Conservation (phyloP, 2,888 invertebrate species). For the Plagodis dolabraria region DNA sequence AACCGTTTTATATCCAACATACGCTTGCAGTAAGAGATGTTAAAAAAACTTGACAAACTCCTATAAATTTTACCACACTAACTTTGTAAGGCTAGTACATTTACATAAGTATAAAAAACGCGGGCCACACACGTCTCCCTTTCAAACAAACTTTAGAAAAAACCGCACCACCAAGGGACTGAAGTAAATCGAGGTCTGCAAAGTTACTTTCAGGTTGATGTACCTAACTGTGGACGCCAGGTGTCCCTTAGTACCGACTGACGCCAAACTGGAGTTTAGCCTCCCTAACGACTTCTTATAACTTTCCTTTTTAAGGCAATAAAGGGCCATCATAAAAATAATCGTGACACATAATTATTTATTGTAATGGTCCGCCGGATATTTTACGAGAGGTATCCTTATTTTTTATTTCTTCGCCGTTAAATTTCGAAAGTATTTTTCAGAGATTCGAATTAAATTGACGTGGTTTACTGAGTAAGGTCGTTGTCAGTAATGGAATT, state of each 20-base stretch:
- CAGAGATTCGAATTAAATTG: no score
- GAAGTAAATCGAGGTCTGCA: slow-evolving; percentile 25
- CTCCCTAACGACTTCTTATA: slow-evolving; percentile 31
- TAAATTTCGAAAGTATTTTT: slow-evolving; percentile 22
- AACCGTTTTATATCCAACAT: neutral
- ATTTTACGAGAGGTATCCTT: slow-evolving; percentile 37
- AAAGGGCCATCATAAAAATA: slow-evolving; percentile 37
- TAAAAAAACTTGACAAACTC: slow-evolving; percentile 5
- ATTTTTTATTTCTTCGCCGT: slow-evolving; percentile 35
- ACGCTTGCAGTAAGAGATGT: neutral
- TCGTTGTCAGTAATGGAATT: no score
- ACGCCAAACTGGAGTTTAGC: slow-evolving; percentile 19
- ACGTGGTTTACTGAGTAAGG: no score
- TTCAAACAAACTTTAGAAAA: slow-evolving; percentile 21
- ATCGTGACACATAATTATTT: slow-evolving; percentile 43
- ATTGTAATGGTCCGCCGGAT: slow-evolving; percentile 35
- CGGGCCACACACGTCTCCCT: slow-evolving; percentile 18
- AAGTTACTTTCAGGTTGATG: slow-evolving; percentile 23
- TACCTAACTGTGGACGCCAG: slow-evolving; percentile 31
- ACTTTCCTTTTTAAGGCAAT: slow-evolving; percentile 37
- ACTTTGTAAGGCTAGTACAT: slow-evolving; percentile 10
- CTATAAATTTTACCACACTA: slow-evolving; percentile 4
- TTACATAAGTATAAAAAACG: slow-evolving; percentile 16
- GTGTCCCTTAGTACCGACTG: slow-evolving; percentile 27
- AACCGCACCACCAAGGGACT: slow-evolving; percentile 18